Evolutionary conservation across 2,888 invertebrate genomes (phyloP).

Genomic region (Nineta flava): DNA sequence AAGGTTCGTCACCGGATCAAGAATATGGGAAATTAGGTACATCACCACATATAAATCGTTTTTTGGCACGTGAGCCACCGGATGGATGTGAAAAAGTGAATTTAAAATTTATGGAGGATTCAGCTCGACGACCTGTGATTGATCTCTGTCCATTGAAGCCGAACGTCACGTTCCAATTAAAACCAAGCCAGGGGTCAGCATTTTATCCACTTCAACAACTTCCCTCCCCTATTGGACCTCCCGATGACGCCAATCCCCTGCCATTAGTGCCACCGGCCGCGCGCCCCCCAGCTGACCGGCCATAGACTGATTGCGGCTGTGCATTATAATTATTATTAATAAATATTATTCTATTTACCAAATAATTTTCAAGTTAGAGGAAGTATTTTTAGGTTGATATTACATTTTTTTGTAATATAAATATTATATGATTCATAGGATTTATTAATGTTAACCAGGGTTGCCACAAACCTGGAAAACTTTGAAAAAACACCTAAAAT

Average conservation of each 20-base stretch:
- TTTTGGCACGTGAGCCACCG: constrained; percentile 72
- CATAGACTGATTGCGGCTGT: constrained; percentile 3
- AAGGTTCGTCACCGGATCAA: constrained; percentile 60
- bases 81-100: constrained; percentile 80
- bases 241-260: constrained; percentile 9
- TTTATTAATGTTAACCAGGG: no score
- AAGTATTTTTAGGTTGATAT: not conserved
- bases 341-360: not conserved
- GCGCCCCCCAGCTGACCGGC: constrained; percentile 14
- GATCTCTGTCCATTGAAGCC: constrained; percentile 33
- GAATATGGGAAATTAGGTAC: constrained; percentile 55
- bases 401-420: not conserved
- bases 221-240: constrained; percentile 21
- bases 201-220: constrained; percentile 53
- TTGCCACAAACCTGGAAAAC: no score
- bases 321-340: not conserved
- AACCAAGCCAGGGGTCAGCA: constrained; percentile 65
- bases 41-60: constrained; percentile 72
- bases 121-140: constrained; percentile 16
- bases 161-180: constrained; percentile 55
- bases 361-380: not conserved
- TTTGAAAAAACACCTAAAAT: no score
- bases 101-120: constrained; percentile 46
- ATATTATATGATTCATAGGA: not conserved
- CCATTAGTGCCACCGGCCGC: constrained; percentile 21